These are phyloP conservation scores for Rhinogobius similis DNA, from an alignment of 2,113 vertebrate genomes.

Conservation along the genomic window DNA sequence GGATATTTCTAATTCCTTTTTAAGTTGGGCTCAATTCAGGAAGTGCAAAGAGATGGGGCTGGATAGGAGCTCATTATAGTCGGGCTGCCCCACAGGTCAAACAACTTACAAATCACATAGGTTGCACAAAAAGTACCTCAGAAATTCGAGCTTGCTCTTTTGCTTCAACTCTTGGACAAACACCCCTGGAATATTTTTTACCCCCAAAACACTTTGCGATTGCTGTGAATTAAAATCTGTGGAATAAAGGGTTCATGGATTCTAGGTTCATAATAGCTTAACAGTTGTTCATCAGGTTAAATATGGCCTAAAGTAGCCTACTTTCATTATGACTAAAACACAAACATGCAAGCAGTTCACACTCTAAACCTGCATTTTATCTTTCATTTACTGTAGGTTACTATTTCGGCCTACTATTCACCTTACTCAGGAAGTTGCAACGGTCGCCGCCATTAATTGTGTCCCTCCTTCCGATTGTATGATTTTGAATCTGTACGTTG, in stretches of 20 bases:
- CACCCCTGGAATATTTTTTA: background rate
- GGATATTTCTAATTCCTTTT: constrained; percentile 72
- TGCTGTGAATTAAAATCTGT: constrained; percentile 5
- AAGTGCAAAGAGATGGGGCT: constrained; percentile 53
- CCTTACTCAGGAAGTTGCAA: no score
- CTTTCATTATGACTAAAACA: background rate
- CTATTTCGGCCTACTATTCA: no score
- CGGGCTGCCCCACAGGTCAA: constrained; percentile 58
- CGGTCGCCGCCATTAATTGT: no score
- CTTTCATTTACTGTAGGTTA: no score
- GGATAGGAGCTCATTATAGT: constrained; percentile 65
- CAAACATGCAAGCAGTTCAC: no score
- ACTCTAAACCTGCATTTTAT: no score
- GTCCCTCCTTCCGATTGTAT: no score
- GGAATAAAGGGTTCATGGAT: no score
- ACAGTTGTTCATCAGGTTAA: no score
- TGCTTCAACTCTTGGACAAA: background rate
- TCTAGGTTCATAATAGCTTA: no score
- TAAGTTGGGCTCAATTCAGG: constrained; percentile 60
- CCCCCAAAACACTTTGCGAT: background rate
- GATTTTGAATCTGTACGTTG: no score
- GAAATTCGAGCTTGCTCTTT: constrained; percentile 22
- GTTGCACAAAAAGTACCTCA: constrained; percentile 48
- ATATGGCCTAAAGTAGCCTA: no score
- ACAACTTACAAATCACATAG: constrained; percentile 53